Base-by-base conservation (phyloP, 2,797 vertebrate genomes). In the Tragelaphus oryx region DNA sequence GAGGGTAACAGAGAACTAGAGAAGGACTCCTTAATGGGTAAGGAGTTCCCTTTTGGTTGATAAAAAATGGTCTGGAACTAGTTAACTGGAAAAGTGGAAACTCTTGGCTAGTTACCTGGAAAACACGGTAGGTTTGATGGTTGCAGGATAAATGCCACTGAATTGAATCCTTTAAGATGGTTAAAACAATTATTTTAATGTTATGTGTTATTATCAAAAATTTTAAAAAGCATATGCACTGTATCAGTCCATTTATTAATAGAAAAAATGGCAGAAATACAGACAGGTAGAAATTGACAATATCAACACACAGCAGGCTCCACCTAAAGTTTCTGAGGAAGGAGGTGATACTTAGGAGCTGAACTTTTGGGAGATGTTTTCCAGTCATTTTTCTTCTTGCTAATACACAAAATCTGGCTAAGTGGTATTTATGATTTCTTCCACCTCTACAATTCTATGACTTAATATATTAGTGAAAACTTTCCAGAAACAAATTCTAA, bases 381-480 rank as follows among this genome's bases (percentile, higher is more conserved):
- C 26, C 4, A 54, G 37, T 78, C 24, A 78, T 52, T 85, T 93
- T 88, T 68, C 79, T 93, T 89, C 16, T 22, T n/a, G 37, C 17
- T 79, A 78, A 91, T 18, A 79, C 54, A 85, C 46, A 68, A 4
- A 37, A 50, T 95, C 50, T 79, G 80, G 30, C 20, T 60, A 33
- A 83, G 44, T 62, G 33, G 57, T 93, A 92, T 62, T 92, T 94
- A 90, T 24, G 30, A 50, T 85, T 83, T 52, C 30, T 94, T 83
- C 44, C 55, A 86, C 7, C 24, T 86, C 79, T 60, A 59, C 7
- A 48, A 62, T 71, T 82, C 91, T 89, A 94, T 94, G 80, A 80
- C 55, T 95, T 93, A 48, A 95, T 95, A 44, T 84, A 65, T 78
- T 37, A 33, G n/a, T 84, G 80, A 17, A 87, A 89, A 68, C 20